phyloP scores from a whole-genome alignment of 2,888 invertebrate genomes.

The Harmothoe impar region DNA sequence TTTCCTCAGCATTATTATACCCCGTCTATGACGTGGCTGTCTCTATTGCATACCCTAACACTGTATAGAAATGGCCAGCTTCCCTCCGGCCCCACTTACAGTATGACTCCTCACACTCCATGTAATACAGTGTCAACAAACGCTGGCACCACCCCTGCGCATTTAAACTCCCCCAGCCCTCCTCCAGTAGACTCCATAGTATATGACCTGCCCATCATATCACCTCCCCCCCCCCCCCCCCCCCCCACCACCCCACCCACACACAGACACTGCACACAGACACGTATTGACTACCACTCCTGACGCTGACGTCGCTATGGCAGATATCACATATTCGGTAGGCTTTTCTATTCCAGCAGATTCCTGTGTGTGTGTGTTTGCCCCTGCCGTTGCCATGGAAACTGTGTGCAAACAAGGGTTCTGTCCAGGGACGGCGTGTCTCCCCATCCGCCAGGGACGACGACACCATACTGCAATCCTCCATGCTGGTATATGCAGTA shows the following conservation, averaged over 20 bases:
- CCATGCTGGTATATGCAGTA: no score
- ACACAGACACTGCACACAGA: not conserved
- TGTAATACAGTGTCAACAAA: no score
- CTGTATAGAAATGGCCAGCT: no score
- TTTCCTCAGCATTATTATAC: no score
- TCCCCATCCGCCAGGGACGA: not conserved
- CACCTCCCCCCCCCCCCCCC: not conserved
- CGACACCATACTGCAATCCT: no score
- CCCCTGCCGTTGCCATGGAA: constrained; percentile 12
- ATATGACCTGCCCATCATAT: no score
- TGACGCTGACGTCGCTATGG: no score
- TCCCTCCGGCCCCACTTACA: not conserved
- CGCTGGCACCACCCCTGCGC: not conserved
- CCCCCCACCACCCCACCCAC: not conserved
- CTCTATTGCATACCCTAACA: no score
- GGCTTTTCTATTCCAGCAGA: not conserved
- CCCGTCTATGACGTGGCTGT: no score
- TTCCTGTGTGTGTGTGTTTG: not conserved
- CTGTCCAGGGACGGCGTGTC: not conserved
- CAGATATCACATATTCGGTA: no score
- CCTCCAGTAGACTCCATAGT: no score
- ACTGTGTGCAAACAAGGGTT: not conserved
- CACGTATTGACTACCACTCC: not conserved
- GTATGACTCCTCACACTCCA: not conserved
- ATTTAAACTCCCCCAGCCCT: not conserved